phyloP scores from a whole-genome alignment of 2,888 invertebrate species.

The Panzeria rudis region DNA sequence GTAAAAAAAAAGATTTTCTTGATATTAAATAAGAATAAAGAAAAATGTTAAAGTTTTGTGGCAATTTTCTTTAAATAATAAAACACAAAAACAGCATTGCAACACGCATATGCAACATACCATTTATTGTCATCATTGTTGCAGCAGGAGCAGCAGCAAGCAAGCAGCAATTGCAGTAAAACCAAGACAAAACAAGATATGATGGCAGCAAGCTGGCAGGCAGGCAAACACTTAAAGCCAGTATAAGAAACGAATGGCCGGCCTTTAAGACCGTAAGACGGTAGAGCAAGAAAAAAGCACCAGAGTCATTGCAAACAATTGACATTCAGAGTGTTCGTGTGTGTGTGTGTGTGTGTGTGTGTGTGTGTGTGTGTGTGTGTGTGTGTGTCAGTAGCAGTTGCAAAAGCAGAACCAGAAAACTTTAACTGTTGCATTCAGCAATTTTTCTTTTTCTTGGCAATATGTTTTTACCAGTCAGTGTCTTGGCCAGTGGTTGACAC shows the following conservation, averaged over 20 bases:
- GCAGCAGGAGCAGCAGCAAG: conserved; percentile 11
- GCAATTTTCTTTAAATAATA: conserved; percentile 54
- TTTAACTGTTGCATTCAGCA: conserved; percentile 64
- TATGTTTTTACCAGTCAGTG: conserved; percentile 31
- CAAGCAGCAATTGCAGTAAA: conserved; percentile 28
- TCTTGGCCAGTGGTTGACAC: conserved; percentile 64
- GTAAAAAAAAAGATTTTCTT: not conserved
- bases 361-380: not conserved
- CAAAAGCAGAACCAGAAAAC: conserved; percentile 61
- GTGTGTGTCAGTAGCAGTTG: not conserved
- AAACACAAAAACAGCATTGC: conserved; percentile 67
- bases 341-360: not conserved
- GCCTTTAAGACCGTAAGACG: not conserved
- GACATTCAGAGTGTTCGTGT: conserved; percentile 36
- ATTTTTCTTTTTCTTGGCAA: conserved; percentile 24
- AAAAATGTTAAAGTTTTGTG: conserved; percentile 29
- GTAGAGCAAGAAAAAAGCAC: not conserved
- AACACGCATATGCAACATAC: conserved; percentile 71
- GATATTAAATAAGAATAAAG: conserved; percentile 10
- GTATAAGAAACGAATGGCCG: not conserved
- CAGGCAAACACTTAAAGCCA: not conserved
- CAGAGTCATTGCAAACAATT: conserved; percentile 61
- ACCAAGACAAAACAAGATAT: conserved; percentile 19
- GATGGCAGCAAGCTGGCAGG: not conserved
- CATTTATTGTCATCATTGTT: conserved; percentile 63